Conservation (phyloP, 2,888 invertebrate genomes). For the Graphium colonna region DNA sequence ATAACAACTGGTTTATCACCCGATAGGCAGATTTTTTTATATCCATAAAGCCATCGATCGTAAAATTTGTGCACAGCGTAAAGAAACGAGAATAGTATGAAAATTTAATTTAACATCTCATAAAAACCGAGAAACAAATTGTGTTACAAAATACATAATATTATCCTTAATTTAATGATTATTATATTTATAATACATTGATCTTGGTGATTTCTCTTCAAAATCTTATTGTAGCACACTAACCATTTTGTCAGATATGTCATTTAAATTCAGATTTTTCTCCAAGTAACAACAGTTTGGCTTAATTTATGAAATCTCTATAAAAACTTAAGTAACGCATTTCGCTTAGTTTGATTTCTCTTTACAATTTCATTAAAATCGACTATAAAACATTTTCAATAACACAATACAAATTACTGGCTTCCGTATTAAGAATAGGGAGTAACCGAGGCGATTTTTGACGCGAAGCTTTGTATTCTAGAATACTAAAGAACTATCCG, state of each 20-base stretch:
- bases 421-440: conserved; percentile 26
- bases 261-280: conserved; percentile 79
- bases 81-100: conserved; percentile 62
- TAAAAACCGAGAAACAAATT: conserved; percentile 74
- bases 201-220: conserved; percentile 70
- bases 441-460: conserved; percentile 34
- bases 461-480: conserved; percentile 31
- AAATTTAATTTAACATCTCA: conserved; percentile 67
- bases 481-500: conserved; percentile 41
- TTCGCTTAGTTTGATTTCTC: conserved; percentile 48
- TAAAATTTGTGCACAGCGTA: conserved; percentile 72
- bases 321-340: conserved; percentile 53
- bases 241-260: conserved; percentile 81
- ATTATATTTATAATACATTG: conserved; percentile 76
- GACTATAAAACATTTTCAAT: conserved; percentile 43
- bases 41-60: conserved; percentile 48
- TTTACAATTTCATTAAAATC: conserved; percentile 50
- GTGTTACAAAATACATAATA: conserved; percentile 77
- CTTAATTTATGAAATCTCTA: conserved; percentile 62
- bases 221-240: conserved; percentile 79
- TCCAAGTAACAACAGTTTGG: conserved; percentile 76
- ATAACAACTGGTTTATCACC: conserved; percentile 64
- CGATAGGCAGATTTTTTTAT: conserved; percentile 45
- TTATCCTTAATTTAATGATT: conserved; percentile 76
- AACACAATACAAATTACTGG: conserved; percentile 30